Base-by-base conservation (phyloP, 2,113 vertebrate species). In the Spizaetus ornatus region DNA sequence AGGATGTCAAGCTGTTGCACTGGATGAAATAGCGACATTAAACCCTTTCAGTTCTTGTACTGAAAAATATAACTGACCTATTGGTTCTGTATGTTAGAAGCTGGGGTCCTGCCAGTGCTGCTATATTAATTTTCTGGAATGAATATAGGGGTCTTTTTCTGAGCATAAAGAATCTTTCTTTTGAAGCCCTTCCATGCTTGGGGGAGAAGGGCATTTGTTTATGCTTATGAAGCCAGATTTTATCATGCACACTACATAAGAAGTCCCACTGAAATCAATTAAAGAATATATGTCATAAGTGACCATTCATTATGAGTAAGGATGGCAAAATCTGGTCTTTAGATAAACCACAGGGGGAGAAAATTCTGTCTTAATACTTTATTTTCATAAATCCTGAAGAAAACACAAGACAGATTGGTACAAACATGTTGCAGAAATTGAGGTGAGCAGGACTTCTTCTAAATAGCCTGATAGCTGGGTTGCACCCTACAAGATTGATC, bases 231-330 rank as follows among this genome's bases (percentile, higher is more conserved):
- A 86, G 63, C n/a, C 77, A 92, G 45, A 79, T 88, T 93, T 95
- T 93, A 36, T 74, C 63, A 40, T 26, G 26, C 15, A 6, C 3
- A 9, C 34, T 78, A 36, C 16, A 29, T 52, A 78, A 90, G 55
- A 93, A 94, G 56, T 94, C 76, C 90, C 91, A 89, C 50, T 96
- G 92, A 92, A 96, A 95, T 97, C 86, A 95, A 40, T 95, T 95
- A 93, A 65, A 92, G 65, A 90, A 63, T 66, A 26, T 25, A 55
- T 82, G 55, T 90, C 55, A 36, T 59, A 87, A 91, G 27, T 90
- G 78, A 84, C 88, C 72, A 26, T 63, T 95, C 47, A 47, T 56
- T 70, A 27, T 38, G 65, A 86, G 59, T 47, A 73, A 86, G 43
- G 80, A 70, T 79, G 53, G 59, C 56, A 93, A 93, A 82, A 88